Evolutionary conservation across 2,797 vertebrate species (phyloP), one percentile per base, ranked within the genome.

Genomic region (Gouania willdenowi): DNA sequence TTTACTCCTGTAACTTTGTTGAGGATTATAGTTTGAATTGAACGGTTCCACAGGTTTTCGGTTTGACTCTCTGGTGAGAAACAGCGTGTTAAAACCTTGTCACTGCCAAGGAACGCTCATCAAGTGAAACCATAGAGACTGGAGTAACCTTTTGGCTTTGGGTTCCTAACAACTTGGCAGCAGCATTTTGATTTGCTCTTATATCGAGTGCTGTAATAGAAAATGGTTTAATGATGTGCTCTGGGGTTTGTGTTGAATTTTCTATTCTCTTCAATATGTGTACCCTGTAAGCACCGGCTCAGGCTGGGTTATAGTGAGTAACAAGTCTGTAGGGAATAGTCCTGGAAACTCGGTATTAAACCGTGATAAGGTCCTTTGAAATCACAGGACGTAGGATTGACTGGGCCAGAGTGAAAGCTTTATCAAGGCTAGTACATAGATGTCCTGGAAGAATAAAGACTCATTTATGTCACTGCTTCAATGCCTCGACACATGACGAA

Each of bases 211-310:
- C 46, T 5, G 16, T 67, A 53, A 79, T 66, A 66, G 55, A 71
- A 75, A 79, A 78, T 27, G 29, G 46, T 67, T 72, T 82, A 79
- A 74, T 72, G 70, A 77, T 71, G 65, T 58, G 23, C 73, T 69
- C 60, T 47, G 29, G 41, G 69, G 56, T 63, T 57, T 37, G 47
- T 68, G 67, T 78, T 75, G 51, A 70, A 72, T 71, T 78, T 77
- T 53, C 71, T 45, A 37, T 73, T 53, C 77, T 75, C 50, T 77
- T 81, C 72, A 77, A 79, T 71, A 79, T 32, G 52, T 39, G 53
- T 3, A 11, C 49, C 66, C 71, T 17, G 36, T 39, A 53, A 72
- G 49, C 46, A 33, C 8, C 1, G n/a, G 30, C 30, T 55, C 43
- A 71, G 60, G 65, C 70, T 66, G 56, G 33, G 45, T 49, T 20